Percentiles rank a stretch among this genome's conserved stretches.
Evolutionary conservation across 2,797 vertebrate species (phyloP).

Genomic region (Pagetopsis macropterus): DNA sequence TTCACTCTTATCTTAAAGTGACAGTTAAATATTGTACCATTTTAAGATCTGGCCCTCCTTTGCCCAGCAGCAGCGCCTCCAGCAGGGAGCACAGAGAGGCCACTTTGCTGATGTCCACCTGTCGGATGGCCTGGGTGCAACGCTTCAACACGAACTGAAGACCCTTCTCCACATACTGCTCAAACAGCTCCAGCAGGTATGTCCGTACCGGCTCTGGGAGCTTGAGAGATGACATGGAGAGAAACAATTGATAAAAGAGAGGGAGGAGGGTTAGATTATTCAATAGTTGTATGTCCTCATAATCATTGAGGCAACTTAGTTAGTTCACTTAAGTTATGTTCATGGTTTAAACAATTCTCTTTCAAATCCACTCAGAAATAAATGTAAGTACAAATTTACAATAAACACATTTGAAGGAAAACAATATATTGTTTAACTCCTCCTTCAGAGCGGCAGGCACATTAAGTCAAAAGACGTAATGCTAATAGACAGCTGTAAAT

Average conservation of each 20-base stretch:
- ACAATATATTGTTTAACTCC: no score
- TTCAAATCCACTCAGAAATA: no score
- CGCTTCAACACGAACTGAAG: conserved; percentile 85
- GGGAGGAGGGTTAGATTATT: not conserved
- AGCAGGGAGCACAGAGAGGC: conserved; percentile 88
- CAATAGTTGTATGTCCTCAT: not conserved
- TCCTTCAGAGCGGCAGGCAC: no score
- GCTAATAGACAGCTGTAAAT: no score
- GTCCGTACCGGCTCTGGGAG: conserved; percentile 74
- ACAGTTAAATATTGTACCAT: conserved; percentile 77
- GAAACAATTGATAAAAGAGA: not conserved
- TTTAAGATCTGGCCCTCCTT: conserved; percentile 77
- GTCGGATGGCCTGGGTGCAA: conserved; percentile 86
- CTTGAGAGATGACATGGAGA: conserved; percentile 60
- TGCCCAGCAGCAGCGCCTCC: conserved; percentile 85
- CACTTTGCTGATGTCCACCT: conserved; percentile 93
- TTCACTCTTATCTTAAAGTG: not conserved
- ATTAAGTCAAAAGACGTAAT: no score
- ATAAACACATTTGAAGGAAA: no score
- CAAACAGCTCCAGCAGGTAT: conserved; percentile 86
- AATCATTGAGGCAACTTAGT: not conserved
- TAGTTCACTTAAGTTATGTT: not conserved
- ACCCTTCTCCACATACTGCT: conserved; percentile 86
- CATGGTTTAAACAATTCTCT: no score
- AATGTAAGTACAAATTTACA: no score